A percentile compares a stretch with the other conserved stretches of the same genome.
Evolutionary conservation across 2,797 vertebrate species (phyloP).

Genomic region (Diplodus puntazzo): DNA sequence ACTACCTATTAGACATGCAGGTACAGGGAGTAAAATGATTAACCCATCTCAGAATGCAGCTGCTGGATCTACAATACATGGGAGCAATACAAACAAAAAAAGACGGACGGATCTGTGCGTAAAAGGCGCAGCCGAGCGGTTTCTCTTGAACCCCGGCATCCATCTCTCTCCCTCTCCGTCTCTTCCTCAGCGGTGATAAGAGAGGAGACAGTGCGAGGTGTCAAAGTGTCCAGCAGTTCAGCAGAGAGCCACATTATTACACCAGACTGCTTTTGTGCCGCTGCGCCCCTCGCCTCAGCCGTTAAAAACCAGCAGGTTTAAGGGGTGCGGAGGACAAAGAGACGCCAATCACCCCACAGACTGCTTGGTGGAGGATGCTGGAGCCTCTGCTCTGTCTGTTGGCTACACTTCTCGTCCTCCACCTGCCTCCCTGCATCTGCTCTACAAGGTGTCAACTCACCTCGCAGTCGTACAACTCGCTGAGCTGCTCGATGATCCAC

Average conservation of each 20-base stretch:
- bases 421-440: conserved; percentile 4
- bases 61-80: too few relatives aligned
- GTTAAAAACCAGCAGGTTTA: conserved; percentile 15
- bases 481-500: conserved; percentile 98
- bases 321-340: conserved; percentile 50
- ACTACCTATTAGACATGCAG: not conserved
- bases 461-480: conserved; percentile 96
- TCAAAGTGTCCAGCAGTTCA: conserved; percentile 8
- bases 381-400: not conserved
- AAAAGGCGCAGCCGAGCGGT: conserved; percentile 63
- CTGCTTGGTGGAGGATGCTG: not conserved
- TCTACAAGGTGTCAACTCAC: conserved; percentile 75
- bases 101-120: conserved; percentile 21
- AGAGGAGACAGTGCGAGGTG: not conserved
- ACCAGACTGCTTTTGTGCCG: conserved; percentile 29
- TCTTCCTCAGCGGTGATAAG: not conserved
- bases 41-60: not conserved
- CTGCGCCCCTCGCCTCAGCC: not conserved
- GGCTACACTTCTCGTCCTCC: not conserved
- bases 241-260: conserved; percentile 3
- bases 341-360: not conserved
- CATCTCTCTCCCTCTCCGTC: not conserved
- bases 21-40: not conserved
- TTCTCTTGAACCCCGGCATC: conserved; percentile 22
- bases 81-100: not conserved